These are phyloP conservation scores for Zelostemma sp. DNA, from an alignment of 1,140 invertebrate species.

Conservation along the genomic window DNA sequence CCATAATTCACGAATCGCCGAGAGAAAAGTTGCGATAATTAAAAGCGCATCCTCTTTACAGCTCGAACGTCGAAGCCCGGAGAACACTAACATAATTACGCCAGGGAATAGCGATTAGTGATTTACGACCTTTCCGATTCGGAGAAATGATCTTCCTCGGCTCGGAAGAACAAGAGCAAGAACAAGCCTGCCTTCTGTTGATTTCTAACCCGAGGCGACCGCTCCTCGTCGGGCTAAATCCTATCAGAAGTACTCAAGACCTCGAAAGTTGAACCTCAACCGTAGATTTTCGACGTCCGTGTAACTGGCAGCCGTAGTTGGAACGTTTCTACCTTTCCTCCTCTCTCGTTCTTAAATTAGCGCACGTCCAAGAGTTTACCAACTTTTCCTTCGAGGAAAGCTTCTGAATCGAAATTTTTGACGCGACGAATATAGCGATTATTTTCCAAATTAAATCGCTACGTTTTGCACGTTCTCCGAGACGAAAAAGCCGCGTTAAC, in stretches of 20 bases:
- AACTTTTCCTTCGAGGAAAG: not conserved
- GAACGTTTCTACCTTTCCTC: constrained; percentile 9
- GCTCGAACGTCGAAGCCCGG: constrained; percentile 12
- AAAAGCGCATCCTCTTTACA: constrained; percentile 21
- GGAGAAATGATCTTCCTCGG: constrained; percentile 46
- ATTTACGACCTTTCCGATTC: constrained; percentile 62
- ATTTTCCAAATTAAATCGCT: no score
- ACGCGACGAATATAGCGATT: no score
- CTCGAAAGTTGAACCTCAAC: constrained; percentile 53
- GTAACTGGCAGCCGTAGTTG: constrained; percentile 26
- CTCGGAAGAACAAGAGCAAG: constrained; percentile 39
- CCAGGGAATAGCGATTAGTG: constrained; percentile 62
- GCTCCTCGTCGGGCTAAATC: constrained; percentile 53
- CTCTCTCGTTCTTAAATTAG: constrained; percentile 9
- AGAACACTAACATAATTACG: constrained; percentile 25
- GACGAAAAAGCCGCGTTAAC: no score
- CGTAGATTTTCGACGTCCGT: constrained; percentile 27
- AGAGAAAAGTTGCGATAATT: constrained; percentile 16
- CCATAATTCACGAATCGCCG: constrained; percentile 14
- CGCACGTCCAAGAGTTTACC: not conserved
- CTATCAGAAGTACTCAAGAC: constrained; percentile 66
- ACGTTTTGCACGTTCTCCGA: no score
- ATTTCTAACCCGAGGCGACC: constrained; percentile 33
- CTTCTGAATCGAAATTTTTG: no score
- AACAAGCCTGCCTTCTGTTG: constrained; percentile 42